Percentiles rank a stretch among this genome's conserved stretches.
Evolutionary conservation across 2,888 invertebrate species (phyloP).

Genomic region (Drosophila vallismaia): DNA sequence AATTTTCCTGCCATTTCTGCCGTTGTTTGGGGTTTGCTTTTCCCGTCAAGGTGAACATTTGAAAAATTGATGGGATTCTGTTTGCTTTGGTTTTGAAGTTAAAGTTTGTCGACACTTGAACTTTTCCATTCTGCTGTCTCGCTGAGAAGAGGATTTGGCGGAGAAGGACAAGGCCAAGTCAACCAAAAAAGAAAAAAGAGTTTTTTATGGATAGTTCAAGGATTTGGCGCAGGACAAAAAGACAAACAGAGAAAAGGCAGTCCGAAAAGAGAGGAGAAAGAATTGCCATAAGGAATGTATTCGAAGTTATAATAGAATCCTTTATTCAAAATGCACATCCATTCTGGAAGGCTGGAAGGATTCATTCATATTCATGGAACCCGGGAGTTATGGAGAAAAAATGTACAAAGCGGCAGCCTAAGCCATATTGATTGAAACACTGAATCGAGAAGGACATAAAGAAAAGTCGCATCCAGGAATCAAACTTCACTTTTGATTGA

Average conservation of each 20-base stretch:
- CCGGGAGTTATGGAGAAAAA: conserved; percentile 56
- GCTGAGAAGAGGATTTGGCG: conserved; percentile 22
- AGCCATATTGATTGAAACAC: conserved; percentile 56
- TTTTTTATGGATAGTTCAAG: conserved; percentile 35
- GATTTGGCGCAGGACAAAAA: conserved; percentile 28
- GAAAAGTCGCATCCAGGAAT: conserved; percentile 44
- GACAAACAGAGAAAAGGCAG: conserved; percentile 34
- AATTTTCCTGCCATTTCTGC: conserved; percentile 54
- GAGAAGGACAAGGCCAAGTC: conserved; percentile 8
- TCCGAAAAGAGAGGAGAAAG: background rate
- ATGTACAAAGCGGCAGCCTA: conserved; percentile 63
- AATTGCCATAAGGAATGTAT: conserved; percentile 35
- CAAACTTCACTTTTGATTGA: conserved; percentile 70
- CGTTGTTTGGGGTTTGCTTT: conserved; percentile 8
- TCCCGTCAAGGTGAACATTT: conserved; percentile 59
- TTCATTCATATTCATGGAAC: conserved; percentile 50
- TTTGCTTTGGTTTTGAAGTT: conserved; percentile 46
- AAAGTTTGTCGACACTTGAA: conserved; percentile 57
- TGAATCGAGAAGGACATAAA: conserved; percentile 16
- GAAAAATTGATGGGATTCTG: conserved; percentile 73
- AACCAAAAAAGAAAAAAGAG: conserved; percentile 2
- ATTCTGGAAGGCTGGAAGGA: conserved; percentile 3
- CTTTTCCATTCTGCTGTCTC: conserved; percentile 36
- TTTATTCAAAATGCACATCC: background rate
- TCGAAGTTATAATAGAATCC: conserved; percentile 16